These are phyloP conservation scores for Caretta caretta DNA, from an alignment of 2,113 vertebrate species.

Conservation along the genomic window DNA sequence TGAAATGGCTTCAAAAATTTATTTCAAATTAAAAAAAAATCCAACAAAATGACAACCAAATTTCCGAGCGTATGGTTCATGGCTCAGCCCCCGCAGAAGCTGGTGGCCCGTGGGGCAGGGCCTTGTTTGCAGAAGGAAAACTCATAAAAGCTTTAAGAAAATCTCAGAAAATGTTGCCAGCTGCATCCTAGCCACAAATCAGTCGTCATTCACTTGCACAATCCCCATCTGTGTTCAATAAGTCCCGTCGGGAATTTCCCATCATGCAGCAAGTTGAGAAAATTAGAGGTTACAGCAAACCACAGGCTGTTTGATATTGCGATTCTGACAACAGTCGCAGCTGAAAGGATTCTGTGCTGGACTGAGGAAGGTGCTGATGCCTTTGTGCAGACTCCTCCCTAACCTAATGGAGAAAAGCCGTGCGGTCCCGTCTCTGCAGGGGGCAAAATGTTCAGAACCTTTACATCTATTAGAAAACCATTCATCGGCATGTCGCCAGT, in stretches of 20 bases:
- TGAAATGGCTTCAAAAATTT: constrained; percentile 77
- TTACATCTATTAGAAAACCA: not conserved
- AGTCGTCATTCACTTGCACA: not conserved
- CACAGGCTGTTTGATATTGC: fast-evolving
- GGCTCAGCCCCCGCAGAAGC: constrained; percentile 71
- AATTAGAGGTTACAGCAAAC: constrained; percentile 6
- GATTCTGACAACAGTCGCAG: not conserved
- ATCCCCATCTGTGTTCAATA: not conserved
- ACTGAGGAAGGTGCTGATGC: not conserved
- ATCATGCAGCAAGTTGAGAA: not conserved
- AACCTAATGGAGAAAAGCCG: fast-evolving
- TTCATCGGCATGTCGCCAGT: not conserved
- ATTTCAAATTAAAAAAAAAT: constrained; percentile 79
- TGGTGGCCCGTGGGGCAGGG: constrained; percentile 67
- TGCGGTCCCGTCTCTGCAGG: not conserved
- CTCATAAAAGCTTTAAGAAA: constrained; percentile 60
- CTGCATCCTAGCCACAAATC: constrained; percentile 32
- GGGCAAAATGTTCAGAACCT: not conserved
- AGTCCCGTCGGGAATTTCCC: not conserved
- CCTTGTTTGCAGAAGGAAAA: constrained; percentile 59
- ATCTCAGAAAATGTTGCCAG: constrained; percentile 26
- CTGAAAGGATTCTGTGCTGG: fast-evolving
- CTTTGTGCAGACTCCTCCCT: fast-evolving
- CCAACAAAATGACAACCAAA: constrained; percentile 41
- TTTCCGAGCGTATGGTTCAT: constrained; percentile 65